Evolutionary conservation across 2,113 vertebrate species (phyloP).

Genomic region (Chionomys nivalis): DNA sequence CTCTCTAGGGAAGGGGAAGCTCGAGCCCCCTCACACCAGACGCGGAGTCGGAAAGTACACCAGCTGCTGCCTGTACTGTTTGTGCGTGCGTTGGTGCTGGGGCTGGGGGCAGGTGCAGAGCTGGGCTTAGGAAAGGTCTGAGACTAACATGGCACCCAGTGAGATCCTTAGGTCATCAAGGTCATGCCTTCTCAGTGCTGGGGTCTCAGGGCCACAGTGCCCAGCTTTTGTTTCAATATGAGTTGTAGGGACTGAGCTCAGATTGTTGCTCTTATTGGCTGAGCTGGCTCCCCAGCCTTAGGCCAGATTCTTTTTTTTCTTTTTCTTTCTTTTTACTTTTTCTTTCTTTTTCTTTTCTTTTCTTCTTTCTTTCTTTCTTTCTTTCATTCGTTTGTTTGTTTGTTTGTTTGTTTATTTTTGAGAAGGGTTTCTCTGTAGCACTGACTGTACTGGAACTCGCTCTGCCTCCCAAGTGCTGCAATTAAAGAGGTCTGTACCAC

Average conservation of each 20-base stretch:
- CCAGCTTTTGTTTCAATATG: neutral
- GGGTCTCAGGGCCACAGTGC: neutral
- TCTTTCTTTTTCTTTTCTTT: no score
- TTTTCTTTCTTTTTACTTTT: no score
- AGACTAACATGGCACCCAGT: neutral
- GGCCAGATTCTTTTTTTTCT: neutral
- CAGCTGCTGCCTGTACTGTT: neutral
- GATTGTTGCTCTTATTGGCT: neutral
- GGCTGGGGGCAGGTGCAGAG: neutral
- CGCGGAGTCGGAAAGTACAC: rapidly evolving
- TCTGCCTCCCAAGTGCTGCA: neutral
- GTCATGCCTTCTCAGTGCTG: no score
- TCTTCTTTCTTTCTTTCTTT: no score
- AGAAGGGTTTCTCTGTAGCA: neutral
- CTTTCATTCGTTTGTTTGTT: neutral
- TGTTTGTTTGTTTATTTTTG: neutral
- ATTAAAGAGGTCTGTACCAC: neutral
- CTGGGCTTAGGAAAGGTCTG: neutral
- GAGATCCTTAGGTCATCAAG: neutral
- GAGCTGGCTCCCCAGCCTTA: neutral
- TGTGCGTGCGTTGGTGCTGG: neutral
- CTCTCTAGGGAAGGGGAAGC: neutral
- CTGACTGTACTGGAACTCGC: neutral
- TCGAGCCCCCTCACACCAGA: neutral
- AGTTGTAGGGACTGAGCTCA: neutral